phyloP scores from a whole-genome alignment of 2,113 vertebrate species.

The Caloenas nicobarica region DNA sequence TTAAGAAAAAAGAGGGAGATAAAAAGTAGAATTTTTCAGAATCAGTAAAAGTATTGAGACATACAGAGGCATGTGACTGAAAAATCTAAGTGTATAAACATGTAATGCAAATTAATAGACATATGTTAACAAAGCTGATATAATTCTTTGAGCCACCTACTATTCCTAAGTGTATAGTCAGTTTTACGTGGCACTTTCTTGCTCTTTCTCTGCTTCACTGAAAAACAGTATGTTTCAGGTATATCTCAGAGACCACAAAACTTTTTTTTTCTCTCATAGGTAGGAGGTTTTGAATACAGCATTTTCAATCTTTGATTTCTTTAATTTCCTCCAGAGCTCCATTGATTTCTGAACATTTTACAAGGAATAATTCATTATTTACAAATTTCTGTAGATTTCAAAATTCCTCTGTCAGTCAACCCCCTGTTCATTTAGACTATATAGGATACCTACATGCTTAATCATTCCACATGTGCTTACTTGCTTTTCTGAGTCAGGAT shows the following conservation, averaged over 20 bases:
- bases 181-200: background rate
- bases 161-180: background rate
- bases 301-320: background rate
- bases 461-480: background rate
- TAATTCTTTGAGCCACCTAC: background rate
- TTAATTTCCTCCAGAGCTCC: background rate
- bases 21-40: background rate
- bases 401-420: background rate
- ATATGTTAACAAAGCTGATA: background rate
- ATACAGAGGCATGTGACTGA: background rate
- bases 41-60: rapidly evolving
- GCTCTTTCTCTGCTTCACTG: background rate
- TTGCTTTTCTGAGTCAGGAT: background rate
- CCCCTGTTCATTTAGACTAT: background rate
- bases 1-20: background rate
- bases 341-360: background rate
- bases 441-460: background rate
- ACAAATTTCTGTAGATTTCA: background rate
- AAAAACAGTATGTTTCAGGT: background rate
- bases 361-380: background rate
- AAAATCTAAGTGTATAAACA: background rate
- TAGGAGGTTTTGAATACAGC: background rate
- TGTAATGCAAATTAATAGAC: background rate
- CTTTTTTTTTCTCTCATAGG: too few relatives aligned
- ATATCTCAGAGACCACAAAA: background rate